Conservation (phyloP, 2,797 vertebrate genomes). For the Allobates femoralis region DNA sequence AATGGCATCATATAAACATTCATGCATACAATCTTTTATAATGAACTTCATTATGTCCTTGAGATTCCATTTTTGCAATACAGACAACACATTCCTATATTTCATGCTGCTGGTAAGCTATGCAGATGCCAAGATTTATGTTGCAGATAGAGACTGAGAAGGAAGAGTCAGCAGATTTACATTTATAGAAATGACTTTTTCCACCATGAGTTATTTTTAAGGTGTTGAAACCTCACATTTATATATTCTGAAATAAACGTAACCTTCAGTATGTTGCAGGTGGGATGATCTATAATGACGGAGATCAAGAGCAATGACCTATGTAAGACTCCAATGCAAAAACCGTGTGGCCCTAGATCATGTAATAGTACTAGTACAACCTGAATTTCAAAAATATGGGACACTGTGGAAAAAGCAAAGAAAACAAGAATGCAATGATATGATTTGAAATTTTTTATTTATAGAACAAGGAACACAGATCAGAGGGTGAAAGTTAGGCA, state of each 20-base stretch:
- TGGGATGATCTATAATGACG: background rate
- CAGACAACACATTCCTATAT: constrained; percentile 27
- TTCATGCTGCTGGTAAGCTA: constrained; percentile 38
- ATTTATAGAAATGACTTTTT: background rate
- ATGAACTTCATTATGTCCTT: constrained; percentile 35
- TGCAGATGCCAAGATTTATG: constrained; percentile 12
- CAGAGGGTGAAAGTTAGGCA: no score
- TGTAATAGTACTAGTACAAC: no score
- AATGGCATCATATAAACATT: background rate
- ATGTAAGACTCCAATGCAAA: background rate
- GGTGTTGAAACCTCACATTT: background rate
- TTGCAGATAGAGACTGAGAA: background rate
- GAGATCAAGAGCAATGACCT: background rate
- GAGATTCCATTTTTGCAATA: constrained; percentile 30
- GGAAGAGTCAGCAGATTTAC: constrained; percentile 13
- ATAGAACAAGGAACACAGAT: no score
- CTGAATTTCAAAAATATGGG: no score
- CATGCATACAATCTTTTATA: background rate
- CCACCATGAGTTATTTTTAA: constrained; percentile 5
- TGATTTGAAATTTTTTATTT: no score
- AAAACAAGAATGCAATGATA: no score
- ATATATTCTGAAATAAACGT: background rate
- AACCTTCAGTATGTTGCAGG: background rate
- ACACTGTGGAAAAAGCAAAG: no score
- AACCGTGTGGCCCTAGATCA: no score